A percentile compares a stretch with the other conserved stretches of the same genome.
phyloP scores from a whole-genome alignment of 30 jellyfish, hydroid and myxozoan species.

The Mastigias papua region DNA sequence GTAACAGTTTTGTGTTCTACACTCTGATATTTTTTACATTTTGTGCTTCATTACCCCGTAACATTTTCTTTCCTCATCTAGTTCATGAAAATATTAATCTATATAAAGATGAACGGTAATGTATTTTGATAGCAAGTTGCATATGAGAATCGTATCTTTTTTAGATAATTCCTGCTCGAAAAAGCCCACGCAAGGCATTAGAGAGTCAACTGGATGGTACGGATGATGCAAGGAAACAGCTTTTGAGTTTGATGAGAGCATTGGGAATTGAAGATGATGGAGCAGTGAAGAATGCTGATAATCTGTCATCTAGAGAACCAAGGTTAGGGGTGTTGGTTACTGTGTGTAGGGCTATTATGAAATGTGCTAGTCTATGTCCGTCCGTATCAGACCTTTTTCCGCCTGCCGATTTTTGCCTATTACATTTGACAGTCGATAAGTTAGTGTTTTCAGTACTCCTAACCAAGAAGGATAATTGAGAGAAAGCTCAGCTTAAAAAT shows the following conservation, averaged over 20 bases:
- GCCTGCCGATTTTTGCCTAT: too few species aligned
- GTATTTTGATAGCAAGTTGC: too few species aligned
- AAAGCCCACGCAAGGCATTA: slow-evolving; percentile 8
- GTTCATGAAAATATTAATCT: too few species aligned
- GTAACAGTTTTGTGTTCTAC: too few species aligned
- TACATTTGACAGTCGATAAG: too few species aligned
- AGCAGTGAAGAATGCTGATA: slow-evolving; percentile 12
- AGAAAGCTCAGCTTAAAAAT: too few species aligned
- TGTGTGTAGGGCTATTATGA: neutral
- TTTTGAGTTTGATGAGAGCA: slow-evolving; percentile 47
- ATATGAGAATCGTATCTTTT: neutral
- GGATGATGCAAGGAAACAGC: slow-evolving; percentile 33
- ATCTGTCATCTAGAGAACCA: slow-evolving; percentile 8
- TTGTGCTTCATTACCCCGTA: too few species aligned
- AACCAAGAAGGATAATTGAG: too few species aligned
- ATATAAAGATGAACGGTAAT: too few species aligned
- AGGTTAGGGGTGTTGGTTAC: slow-evolving; percentile 1
- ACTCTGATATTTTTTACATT: too few species aligned
- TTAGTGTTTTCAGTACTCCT: too few species aligned
- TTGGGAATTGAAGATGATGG: slow-evolving; percentile 50
- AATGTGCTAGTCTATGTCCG: neutral
- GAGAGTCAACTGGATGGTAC: slow-evolving; percentile 5
- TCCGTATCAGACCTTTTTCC: neutral
- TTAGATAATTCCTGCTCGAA: slow-evolving; percentile 1
- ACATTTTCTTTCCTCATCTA: too few species aligned